A percentile compares a stretch with the other conserved stretches of the same genome.
These are phyloP conservation scores for Clepsis dumicolana DNA, from an alignment of 2,888 invertebrate species.

Conservation along the genomic window DNA sequence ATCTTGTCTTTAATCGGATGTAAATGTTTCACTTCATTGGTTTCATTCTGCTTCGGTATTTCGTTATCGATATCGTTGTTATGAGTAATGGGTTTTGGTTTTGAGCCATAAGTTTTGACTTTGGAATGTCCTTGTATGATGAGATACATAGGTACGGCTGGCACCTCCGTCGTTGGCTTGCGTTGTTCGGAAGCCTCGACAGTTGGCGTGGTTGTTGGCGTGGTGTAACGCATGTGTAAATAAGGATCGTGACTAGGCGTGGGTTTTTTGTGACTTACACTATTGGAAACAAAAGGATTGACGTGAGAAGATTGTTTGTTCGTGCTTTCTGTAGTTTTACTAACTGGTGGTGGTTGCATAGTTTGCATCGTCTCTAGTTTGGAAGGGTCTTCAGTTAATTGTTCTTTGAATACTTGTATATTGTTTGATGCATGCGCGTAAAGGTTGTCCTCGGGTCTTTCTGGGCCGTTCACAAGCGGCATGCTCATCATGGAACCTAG, in stretches of 20 bases:
- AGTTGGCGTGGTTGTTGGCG: slow-evolving; percentile 83
- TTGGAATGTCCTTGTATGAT: slow-evolving; percentile 95
- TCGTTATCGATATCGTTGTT: slow-evolving; percentile 77
- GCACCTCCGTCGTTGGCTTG: slow-evolving; percentile 75
- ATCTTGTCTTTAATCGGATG: slow-evolving; percentile 77
- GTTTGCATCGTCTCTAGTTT: slow-evolving; percentile 86
- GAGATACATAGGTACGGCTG: slow-evolving; percentile 89
- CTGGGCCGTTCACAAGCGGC: slow-evolving; percentile 74
- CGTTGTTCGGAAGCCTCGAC: slow-evolving; percentile 52
- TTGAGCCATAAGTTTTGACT: slow-evolving; percentile 93
- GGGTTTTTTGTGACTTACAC: slow-evolving; percentile 56
- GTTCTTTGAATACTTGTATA: slow-evolving; percentile 73
- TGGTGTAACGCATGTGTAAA: slow-evolving; percentile 78
- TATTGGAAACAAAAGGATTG: slow-evolving; percentile 60
- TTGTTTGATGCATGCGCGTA: slow-evolving; percentile 79
- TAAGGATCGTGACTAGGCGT: slow-evolving; percentile 74
- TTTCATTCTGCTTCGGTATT: slow-evolving; percentile 80
- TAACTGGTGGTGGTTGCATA: slow-evolving; percentile 86
- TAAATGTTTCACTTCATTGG: slow-evolving; percentile 86
- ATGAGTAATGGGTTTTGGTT: slow-evolving; percentile 74
- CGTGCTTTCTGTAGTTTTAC: slow-evolving; percentile 56
- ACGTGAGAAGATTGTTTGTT: slow-evolving; percentile 60
- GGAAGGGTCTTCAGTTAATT: slow-evolving; percentile 58
- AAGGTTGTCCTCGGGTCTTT: slow-evolving; percentile 75
- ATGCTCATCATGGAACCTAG: slow-evolving; percentile 79